Evolutionary conservation across 2,113 vertebrate genomes (phyloP).

Genomic region (Misgurnus anguillicaudatus): DNA sequence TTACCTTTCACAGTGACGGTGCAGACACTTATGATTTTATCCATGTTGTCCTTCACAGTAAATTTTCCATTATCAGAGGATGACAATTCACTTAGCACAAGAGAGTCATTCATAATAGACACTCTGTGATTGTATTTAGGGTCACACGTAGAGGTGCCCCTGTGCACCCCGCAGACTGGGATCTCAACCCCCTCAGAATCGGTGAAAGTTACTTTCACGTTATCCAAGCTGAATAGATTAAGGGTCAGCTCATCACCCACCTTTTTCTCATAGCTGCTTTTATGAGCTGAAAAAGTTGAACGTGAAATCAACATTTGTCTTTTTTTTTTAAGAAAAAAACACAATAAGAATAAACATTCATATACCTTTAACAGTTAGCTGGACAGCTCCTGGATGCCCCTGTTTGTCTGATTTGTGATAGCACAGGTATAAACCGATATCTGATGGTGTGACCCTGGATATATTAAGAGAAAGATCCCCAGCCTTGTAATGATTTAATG

Average conservation of each 20-base stretch:
- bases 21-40: not conserved
- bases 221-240: not conserved
- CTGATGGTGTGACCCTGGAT: not conserved
- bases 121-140: not conserved
- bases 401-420: not conserved
- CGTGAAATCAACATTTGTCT: not conserved
- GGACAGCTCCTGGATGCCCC: constrained; percentile 6
- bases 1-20: constrained; percentile 7
- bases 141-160: not conserved
- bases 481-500: not conserved
- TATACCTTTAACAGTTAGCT: not conserved
- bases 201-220: not conserved
- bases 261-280: accelerated
- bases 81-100: not conserved
- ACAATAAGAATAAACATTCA: not conserved
- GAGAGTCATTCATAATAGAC: not conserved
- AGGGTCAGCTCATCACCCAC: not conserved
- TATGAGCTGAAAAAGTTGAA: not conserved
- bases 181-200: not conserved
- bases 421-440: constrained; percentile 26
- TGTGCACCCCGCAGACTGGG: not conserved
- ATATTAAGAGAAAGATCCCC: constrained; percentile 39
- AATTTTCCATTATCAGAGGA: not conserved
- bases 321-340: not conserved
- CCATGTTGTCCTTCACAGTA: constrained; percentile 1